These are phyloP conservation scores for Penaeus monodon DNA, from an alignment of 2,888 invertebrate genomes.

Conservation along the genomic window DNA sequence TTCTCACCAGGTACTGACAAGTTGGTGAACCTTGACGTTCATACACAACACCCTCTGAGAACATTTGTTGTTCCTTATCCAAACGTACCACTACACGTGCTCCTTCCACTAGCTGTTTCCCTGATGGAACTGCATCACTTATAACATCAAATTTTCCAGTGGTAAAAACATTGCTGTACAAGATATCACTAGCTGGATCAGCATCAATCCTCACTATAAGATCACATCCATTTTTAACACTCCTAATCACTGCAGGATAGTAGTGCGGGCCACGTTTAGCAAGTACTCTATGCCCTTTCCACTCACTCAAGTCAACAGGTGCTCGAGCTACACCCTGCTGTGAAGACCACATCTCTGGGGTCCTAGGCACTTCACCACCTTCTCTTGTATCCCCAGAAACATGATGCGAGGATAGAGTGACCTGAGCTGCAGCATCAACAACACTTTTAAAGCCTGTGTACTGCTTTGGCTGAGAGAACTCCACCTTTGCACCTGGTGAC, in stretches of 20 bases:
- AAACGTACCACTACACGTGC: constrained; percentile 81
- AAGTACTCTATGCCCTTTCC: constrained; percentile 92
- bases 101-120: constrained; percentile 81
- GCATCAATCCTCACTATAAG: constrained; percentile 87
- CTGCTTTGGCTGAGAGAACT: constrained; percentile 49
- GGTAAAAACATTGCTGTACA: constrained; percentile 80
- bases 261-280: constrained; percentile 87
- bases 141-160: constrained; percentile 88
- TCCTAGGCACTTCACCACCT: constrained; percentile 51
- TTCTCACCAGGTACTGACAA: constrained; percentile 52
- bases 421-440: constrained; percentile 59
- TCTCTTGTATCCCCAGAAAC: constrained; percentile 50
- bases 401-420: constrained; percentile 48
- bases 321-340: constrained; percentile 46
- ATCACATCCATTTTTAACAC: constrained; percentile 71
- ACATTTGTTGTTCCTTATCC: constrained; percentile 75
- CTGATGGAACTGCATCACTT: constrained; percentile 90
- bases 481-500: constrained; percentile 45
- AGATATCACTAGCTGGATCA: constrained; percentile 73
- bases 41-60: constrained; percentile 86
- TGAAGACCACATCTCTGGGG: constrained; percentile 58
- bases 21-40: constrained; percentile 74
- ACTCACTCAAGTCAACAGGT: constrained; percentile 86
- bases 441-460: constrained; percentile 57
- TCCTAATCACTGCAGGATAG: constrained; percentile 88